These are phyloP conservation scores for Scolopax rusticola DNA, from an alignment of 2,797 vertebrate species.

Conservation along the genomic window DNA sequence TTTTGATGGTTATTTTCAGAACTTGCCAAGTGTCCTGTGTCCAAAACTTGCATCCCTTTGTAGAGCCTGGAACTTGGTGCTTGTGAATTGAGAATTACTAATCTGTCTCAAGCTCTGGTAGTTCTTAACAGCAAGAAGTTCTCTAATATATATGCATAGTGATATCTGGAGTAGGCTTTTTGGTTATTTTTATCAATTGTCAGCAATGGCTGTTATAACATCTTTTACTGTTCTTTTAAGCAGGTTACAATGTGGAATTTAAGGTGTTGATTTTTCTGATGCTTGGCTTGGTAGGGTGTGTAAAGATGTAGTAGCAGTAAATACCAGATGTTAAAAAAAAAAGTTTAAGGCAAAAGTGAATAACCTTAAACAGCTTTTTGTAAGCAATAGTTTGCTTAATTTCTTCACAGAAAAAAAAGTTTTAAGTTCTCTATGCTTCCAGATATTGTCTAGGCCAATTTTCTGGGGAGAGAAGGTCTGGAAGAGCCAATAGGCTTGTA, in stretches of 20 bases:
- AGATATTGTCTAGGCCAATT: background rate
- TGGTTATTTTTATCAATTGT: background rate
- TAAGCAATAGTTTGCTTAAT: background rate
- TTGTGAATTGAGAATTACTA: background rate
- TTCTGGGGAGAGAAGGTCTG: background rate
- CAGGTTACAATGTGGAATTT: background rate
- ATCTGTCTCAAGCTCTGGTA: background rate
- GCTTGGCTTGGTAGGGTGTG: background rate
- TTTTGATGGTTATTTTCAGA: background rate
- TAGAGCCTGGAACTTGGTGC: background rate
- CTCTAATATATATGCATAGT: background rate
- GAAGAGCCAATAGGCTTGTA: background rate
- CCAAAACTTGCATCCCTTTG: background rate
- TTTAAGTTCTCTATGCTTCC: background rate
- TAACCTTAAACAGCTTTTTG: background rate
- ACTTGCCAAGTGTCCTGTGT: background rate
- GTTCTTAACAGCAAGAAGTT: background rate
- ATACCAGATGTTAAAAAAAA: background rate
- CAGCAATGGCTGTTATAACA: background rate
- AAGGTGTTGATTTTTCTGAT: background rate
- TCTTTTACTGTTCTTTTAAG: background rate
- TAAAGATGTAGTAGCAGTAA: background rate
- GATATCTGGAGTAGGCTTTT: background rate
- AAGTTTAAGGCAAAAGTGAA: background rate
- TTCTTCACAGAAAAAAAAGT: background rate